phyloP scores from a whole-genome alignment of 2,113 vertebrate species.

The Centropristis striata region DNA sequence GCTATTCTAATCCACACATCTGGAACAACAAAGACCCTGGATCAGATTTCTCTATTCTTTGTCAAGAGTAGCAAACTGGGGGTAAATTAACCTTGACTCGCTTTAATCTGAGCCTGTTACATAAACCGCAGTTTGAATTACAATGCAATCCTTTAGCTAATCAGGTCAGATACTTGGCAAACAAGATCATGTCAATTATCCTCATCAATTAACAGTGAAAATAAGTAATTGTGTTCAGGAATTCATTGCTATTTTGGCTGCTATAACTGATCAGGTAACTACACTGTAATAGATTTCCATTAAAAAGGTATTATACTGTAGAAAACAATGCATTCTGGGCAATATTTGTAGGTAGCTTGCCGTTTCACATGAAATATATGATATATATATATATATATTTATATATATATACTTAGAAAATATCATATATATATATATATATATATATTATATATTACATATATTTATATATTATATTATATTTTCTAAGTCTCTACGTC shows the following conservation, averaged over 20 bases:
- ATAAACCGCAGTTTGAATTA: slow-evolving; percentile 9
- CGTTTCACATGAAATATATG: too few species aligned
- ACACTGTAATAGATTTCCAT: too few species aligned
- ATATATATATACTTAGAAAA: too few species aligned
- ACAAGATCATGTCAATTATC: neutral
- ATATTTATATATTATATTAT: too few species aligned
- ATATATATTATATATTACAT: too few species aligned
- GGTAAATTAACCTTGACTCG: slow-evolving; percentile 29
- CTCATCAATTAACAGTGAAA: neutral
- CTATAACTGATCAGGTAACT: neutral
- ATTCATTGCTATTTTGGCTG: neutral
- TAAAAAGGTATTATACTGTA: too few species aligned
- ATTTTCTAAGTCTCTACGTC: too few species aligned
- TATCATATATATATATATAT: too few species aligned
- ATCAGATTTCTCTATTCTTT: slow-evolving; percentile 33
- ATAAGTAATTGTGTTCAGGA: neutral
- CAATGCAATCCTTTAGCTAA: neutral
- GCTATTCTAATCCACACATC: slow-evolving; percentile 49
- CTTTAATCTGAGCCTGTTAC: neutral
- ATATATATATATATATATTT: too few species aligned
- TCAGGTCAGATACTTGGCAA: neutral
- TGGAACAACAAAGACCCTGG: slow-evolving; percentile 35
- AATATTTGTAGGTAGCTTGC: too few species aligned
- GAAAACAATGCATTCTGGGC: too few species aligned
- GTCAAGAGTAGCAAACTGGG: slow-evolving; percentile 3